Evolutionary conservation across 2,797 vertebrate genomes (phyloP).

Genomic region (Gouania willdenowi): DNA sequence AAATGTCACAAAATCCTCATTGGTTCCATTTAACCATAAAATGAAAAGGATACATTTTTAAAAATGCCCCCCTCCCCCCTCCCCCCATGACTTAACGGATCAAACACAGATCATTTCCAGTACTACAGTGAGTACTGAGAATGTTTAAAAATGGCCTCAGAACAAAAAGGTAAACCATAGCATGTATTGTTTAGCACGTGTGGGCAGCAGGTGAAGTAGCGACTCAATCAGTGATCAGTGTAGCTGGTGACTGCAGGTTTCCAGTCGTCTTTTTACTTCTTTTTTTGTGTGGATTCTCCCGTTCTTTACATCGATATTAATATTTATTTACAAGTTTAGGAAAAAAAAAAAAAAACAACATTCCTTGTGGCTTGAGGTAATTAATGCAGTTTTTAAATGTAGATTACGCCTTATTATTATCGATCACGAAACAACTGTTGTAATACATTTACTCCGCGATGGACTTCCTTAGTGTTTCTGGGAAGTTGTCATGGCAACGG

Average conservation of each 20-base stretch:
- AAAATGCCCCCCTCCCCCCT: too few species aligned
- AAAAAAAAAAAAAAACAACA: slow-evolving; percentile 39
- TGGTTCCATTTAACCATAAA: too few species aligned
- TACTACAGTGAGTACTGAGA: too few species aligned
- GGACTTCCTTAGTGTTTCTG: slow-evolving; percentile 43
- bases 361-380: slow-evolving; percentile 65
- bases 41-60: too few species aligned
- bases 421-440: slow-evolving; percentile 25
- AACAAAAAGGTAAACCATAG: slow-evolving; percentile 13
- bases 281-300: slow-evolving; percentile 12
- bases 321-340: slow-evolving; percentile 65
- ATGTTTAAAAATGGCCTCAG: slow-evolving; percentile 54
- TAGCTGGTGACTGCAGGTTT: slow-evolving; percentile 77
- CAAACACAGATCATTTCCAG: too few species aligned
- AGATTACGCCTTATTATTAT: slow-evolving; percentile 57
- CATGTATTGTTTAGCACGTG: slow-evolving; percentile 7
- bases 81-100: too few species aligned
- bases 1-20: too few species aligned
- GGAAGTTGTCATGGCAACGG: slow-evolving; percentile 31
- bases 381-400: slow-evolving; percentile 52
- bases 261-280: slow-evolving; percentile 60
- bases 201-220: slow-evolving; percentile 22
- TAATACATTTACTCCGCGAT: slow-evolving; percentile 43
- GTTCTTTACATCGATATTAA: not conserved
- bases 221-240: slow-evolving; percentile 56